These are phyloP conservation scores for Dasysyrphus tricinctus DNA, from an alignment of 2,888 invertebrate species.

Conservation along the genomic window DNA sequence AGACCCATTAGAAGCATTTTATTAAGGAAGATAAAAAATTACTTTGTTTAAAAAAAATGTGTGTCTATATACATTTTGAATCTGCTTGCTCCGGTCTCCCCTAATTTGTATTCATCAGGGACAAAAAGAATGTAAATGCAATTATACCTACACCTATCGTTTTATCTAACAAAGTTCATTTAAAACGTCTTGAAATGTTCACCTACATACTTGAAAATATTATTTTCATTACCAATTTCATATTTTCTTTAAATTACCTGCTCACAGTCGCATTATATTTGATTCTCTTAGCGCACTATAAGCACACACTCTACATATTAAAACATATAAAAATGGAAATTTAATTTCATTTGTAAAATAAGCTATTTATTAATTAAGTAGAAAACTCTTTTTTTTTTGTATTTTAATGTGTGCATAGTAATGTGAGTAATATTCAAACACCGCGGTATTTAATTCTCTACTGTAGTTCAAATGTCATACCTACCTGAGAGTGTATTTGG, in stretches of 20 bases:
- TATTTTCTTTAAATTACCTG: neutral
- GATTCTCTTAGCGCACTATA: neutral
- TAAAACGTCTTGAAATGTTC: neutral
- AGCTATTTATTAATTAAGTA: slow-evolving; percentile 18
- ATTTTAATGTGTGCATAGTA: neutral
- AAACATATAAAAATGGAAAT: slow-evolving; percentile 11
- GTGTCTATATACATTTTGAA: too few relatives aligned
- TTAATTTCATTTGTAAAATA: slow-evolving; percentile 6
- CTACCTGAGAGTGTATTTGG: neutral
- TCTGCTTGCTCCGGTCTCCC: too few relatives aligned
- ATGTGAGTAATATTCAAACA: neutral
- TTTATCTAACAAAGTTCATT: neutral
- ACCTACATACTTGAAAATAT: neutral
- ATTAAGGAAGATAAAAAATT: too few relatives aligned
- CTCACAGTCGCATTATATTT: neutral
- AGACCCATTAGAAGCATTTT: too few relatives aligned
- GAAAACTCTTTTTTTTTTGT: neutral
- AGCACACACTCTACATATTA: neutral
- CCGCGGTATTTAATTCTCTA: neutral
- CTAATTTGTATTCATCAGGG: too few relatives aligned
- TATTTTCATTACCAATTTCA: neutral
- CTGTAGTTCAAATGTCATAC: neutral
- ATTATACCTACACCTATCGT: too few relatives aligned
- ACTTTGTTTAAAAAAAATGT: too few relatives aligned
- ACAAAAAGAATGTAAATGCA: too few relatives aligned